Conservation (phyloP, 2,113 vertebrate species). For the Epinephelus fuscoguttatus region DNA sequence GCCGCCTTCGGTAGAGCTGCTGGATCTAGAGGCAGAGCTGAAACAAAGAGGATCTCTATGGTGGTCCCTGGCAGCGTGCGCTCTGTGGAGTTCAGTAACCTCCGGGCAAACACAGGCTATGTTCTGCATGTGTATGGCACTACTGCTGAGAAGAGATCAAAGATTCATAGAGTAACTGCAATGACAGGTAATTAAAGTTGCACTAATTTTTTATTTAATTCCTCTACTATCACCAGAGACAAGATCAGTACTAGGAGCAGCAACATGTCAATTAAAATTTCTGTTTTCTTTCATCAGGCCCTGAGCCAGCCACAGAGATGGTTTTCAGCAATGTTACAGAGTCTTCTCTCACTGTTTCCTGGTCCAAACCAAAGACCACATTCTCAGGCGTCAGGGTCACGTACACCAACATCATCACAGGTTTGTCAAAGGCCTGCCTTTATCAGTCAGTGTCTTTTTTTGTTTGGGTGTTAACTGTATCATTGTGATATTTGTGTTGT, state of each 20-base stretch:
- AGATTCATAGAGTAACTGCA: constrained; percentile 73
- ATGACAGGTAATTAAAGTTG: constrained; percentile 74
- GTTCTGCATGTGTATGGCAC: constrained; percentile 73
- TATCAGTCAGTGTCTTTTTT: neutral
- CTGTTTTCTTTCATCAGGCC: constrained; percentile 69
- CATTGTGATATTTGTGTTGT: constrained; percentile 15
- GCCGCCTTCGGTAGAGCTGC: constrained; percentile 53
- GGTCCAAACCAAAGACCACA: constrained; percentile 81
- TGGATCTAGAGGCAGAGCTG: constrained; percentile 61
- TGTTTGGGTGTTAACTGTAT: neutral
- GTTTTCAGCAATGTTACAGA: constrained; percentile 84
- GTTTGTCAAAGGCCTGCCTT: constrained; percentile 51
- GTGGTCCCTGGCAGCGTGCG: constrained; percentile 74
- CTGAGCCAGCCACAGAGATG: constrained; percentile 83
- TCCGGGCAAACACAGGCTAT: constrained; percentile 70
- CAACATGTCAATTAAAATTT: neutral
- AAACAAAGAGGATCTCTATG: constrained; percentile 76
- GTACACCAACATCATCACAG: constrained; percentile 81
- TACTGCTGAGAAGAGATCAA: constrained; percentile 62
- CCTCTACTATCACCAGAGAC: neutral
- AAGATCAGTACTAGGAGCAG: neutral
- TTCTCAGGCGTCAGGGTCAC: constrained; percentile 79
- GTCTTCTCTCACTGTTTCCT: constrained; percentile 80
- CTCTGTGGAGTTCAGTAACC: constrained; percentile 75
- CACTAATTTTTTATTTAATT: neutral